Evolutionary conservation across 64 coral and sea anemone species (phyloP), one percentile per base, ranked within the genome.

Genomic region (Montipora sp.): DNA sequence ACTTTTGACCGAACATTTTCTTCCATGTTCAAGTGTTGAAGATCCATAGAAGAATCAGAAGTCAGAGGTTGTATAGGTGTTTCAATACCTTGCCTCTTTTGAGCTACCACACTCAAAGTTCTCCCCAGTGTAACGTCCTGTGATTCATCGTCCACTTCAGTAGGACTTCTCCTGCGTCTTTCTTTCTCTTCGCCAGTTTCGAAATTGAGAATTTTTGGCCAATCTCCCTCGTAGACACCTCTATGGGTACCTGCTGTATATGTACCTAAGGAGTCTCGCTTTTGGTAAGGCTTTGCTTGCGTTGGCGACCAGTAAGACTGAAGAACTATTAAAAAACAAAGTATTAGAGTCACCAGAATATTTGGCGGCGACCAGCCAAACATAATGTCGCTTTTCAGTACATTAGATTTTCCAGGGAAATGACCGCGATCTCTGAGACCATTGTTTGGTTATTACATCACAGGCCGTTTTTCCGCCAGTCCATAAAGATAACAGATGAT

Each of bases 391-490:
- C 84, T 63, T 92, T 94, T 90, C 85, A 97, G 95, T 93, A 88
- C 95, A 94, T 94, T 94, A 90, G 92, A 58, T 59, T 73, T 87
- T 75, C 86, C 73, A 78, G 94, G 79, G 66, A 69, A 88, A 83
- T 53, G 59, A 92, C 77, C 90, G 84, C 89, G 84, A 69, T 90
- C 85, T 73, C 59, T 67, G 77, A 57, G 89, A 75, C 92, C 95
- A 94, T 97, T 81, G 80, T 94, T 97, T 60, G 59, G 84, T 91
- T 94, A 91, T 97, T 94, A 97, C 95, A 97, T 97, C 95, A 97
- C 95, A 75, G 75, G 89, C 89, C 20, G 76, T 88, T 84, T 21
- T 78, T 57, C 45, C 87, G 57, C 75, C 87, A 78, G 93, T 94
- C 83, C 51, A 67, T 82, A 79, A 90, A 69, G 73, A 90, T 21